Percentiles rank a stretch among this genome's conserved stretches.
phyloP scores from a whole-genome alignment of 1,140 invertebrate species.

The Episyrphus balteatus region DNA sequence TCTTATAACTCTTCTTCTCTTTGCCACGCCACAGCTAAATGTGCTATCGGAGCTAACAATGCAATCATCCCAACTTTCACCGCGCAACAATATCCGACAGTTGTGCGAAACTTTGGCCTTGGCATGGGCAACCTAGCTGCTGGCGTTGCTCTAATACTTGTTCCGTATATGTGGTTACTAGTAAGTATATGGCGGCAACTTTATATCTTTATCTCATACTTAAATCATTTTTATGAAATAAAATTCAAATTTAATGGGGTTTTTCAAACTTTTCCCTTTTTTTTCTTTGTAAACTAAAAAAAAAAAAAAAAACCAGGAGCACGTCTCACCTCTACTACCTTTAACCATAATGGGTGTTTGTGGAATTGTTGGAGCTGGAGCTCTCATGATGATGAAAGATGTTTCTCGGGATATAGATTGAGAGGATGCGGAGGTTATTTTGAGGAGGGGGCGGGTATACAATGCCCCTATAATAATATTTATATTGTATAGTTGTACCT shows the following conservation, averaged over 20 bases:
- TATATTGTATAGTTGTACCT: too few species aligned
- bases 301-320: constrained; percentile 22
- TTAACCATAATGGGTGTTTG: constrained; percentile 49
- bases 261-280: neutral
- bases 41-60: constrained; percentile 55
- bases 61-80: constrained; percentile 61
- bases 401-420: neutral
- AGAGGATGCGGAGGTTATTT: too few species aligned
- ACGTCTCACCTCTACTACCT: constrained; percentile 44
- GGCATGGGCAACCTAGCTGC: constrained; percentile 58
- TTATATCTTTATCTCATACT: neutral
- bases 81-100: constrained; percentile 59
- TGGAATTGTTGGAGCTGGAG: constrained; percentile 49
- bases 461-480: too few species aligned
- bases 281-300: too few species aligned
- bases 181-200: constrained; percentile 40
- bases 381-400: constrained; percentile 42
- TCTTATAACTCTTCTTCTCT: too few species aligned
- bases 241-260: neutral
- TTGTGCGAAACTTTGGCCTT: constrained; percentile 59
- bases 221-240: neutral
- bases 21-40: constrained; percentile 40
- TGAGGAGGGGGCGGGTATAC: too few species aligned
- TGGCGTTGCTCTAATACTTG: constrained; percentile 54
- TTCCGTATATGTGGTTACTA: constrained; percentile 60